phyloP scores from a whole-genome alignment of 2,113 vertebrate species.

The Pteruthius melanotis region DNA sequence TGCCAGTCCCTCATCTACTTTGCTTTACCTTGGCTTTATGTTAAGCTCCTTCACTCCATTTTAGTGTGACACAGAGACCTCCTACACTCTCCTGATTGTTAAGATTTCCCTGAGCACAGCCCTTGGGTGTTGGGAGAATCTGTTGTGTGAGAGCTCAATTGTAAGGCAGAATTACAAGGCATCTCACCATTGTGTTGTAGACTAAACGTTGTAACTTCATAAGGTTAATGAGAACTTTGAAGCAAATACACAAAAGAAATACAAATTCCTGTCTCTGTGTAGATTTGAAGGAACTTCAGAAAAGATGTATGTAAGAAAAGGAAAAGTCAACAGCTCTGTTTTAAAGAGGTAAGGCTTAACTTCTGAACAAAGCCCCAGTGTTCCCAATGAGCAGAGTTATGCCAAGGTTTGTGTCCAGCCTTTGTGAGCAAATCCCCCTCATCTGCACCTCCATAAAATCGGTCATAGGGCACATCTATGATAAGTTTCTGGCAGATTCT shows the following conservation, averaged over 20 bases:
- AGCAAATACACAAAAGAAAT: not conserved
- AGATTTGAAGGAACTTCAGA: not conserved
- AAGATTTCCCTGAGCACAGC: not conserved
- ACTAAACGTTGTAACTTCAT: not conserved
- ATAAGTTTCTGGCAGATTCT: not conserved
- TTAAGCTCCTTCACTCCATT: not conserved
- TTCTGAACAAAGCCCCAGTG: not conserved
- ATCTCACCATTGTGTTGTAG: not conserved
- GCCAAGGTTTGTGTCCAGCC: not conserved
- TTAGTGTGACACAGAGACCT: not conserved
- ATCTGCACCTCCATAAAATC: not conserved
- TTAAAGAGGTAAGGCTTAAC: not conserved
- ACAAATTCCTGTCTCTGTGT: not conserved
- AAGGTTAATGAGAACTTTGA: not conserved
- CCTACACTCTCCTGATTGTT: not conserved
- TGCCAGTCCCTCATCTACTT: not conserved
- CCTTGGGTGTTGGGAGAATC: not conserved
- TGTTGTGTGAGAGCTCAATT: slow-evolving; percentile 8
- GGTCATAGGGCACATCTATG: not conserved
- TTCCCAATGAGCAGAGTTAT: not conserved
- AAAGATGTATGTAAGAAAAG: not conserved
- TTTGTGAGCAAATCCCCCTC: not conserved
- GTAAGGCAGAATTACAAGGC: not conserved
- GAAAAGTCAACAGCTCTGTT: not conserved
- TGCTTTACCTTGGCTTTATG: not conserved